phyloP scores from a whole-genome alignment of 2,113 vertebrate genomes.

The Thalassarche chlororhynchos region DNA sequence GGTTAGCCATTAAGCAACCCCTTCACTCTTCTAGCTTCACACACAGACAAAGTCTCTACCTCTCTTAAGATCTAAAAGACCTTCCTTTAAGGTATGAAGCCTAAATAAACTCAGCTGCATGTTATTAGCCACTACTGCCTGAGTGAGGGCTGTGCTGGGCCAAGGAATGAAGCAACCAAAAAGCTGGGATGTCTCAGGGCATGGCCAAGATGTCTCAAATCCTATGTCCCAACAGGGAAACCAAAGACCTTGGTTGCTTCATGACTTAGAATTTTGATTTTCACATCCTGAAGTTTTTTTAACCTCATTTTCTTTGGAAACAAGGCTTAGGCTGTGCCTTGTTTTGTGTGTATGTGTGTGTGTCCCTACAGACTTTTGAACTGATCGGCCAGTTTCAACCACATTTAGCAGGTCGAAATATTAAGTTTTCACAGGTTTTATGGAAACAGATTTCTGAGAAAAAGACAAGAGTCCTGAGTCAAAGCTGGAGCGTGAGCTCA shows the following conservation, averaged over 20 bases:
- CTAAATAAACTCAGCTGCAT: not conserved
- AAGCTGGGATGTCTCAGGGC: not conserved
- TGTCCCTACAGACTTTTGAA: not conserved
- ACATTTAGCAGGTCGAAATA: not conserved
- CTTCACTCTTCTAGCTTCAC: not conserved
- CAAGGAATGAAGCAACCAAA: not conserved
- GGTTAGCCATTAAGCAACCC: not conserved
- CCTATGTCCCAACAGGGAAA: not conserved
- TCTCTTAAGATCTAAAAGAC: not conserved
- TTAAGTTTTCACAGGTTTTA: not conserved
- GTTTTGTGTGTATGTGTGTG: not conserved
- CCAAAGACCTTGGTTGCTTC: not conserved
- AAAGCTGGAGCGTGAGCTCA: not conserved
- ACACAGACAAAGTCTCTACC: not conserved
- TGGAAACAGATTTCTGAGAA: not conserved
- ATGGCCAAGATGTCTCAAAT: not conserved
- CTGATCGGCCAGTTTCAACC: not conserved
- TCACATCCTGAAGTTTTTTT: not conserved
- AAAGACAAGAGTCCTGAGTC: not conserved
- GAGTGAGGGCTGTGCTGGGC: not conserved
- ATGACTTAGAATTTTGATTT: not conserved
- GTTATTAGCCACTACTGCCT: not conserved
- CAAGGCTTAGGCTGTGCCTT: not conserved
- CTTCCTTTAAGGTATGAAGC: not conserved
- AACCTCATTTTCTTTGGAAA: not conserved